These are phyloP conservation scores for Equus quagga DNA, from an alignment of 2,113 vertebrate species.

Conservation along the genomic window DNA sequence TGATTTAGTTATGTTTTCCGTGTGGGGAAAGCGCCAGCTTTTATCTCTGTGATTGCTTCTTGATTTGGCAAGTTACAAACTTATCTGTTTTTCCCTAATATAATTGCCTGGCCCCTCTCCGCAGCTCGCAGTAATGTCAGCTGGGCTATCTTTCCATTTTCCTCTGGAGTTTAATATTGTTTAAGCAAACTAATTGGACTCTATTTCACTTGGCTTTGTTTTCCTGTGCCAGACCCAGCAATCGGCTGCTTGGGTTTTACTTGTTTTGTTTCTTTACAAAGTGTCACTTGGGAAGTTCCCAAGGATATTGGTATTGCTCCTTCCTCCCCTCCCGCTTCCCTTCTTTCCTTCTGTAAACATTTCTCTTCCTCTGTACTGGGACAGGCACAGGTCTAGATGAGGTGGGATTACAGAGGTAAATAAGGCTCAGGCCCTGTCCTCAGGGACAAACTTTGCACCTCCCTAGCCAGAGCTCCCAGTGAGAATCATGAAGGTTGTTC, in stretches of 20 bases:
- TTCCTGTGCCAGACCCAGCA: not conserved
- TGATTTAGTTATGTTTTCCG: conserved; percentile 44
- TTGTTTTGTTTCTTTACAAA: conserved; percentile 5
- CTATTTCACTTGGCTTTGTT: conserved; percentile 57
- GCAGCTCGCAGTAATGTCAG: not conserved
- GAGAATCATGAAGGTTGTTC: not conserved
- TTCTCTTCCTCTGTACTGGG: not conserved
- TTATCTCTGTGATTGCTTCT: conserved; percentile 78
- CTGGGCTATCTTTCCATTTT: conserved; percentile 16
- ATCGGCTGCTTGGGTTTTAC: not conserved
- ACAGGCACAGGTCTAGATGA: not conserved
- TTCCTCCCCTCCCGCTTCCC: not conserved
- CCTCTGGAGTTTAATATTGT: conserved; percentile 67
- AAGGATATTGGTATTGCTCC: not conserved
- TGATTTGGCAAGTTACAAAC: conserved; percentile 63
- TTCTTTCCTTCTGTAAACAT: not conserved
- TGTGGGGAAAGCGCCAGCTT: conserved; percentile 43
- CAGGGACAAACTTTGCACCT: not conserved
- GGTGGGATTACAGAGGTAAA: not conserved
- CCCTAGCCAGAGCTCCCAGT: not conserved
- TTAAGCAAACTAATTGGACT: conserved; percentile 71
- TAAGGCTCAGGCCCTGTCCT: not conserved
- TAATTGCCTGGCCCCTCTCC: conserved; percentile 61
- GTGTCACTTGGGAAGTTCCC: not conserved
- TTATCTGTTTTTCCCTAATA: conserved; percentile 70